Evolutionary conservation across 2,113 vertebrate genomes (phyloP), one percentile per base, ranked within the genome.

Genomic region (Leptodactylus fuscus): DNA sequence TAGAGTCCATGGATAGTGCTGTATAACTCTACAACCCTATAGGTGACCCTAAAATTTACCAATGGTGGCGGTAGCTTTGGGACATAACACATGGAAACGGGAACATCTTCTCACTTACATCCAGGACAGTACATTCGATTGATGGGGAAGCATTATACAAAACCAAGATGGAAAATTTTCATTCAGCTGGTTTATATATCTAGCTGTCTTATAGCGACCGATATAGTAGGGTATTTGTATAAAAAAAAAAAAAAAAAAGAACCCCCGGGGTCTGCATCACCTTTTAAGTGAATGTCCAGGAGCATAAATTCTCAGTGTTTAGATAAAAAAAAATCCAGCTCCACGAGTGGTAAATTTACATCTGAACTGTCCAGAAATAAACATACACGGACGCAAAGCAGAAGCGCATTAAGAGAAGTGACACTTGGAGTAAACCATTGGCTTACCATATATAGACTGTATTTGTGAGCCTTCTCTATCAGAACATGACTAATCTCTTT

Each of bases 361-460:
- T 84, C 44, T 36, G 62, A 79, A 69, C 60, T 85, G 83, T 70
- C 75, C 76, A 53, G 60, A 79, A 85, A 79, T 83, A 75, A 83
- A 83, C 71, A 74, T 75, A 34, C 46, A 20, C 74, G 49, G 82
- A 85, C 41, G 55, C 73, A 85, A 77, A 85, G 38, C 82, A 77
- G 82, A 85, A n/a, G 16, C 75, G 3, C 15, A 34, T 15, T 60
- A 44, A 24, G 51, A 71, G 70, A 74, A 34, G 83, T 77, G 76
- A 80, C 75, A 70, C 74, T 79, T 79, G 62, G 83, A 44, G 32
- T 34, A 51, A 85, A 67, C 22, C 75, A 27, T 67, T 36, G 9
- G 7, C 75, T 71, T 79, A 55, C 83, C 62, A 67, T 80, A 85
- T 85, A 85, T 71, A 79, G 83, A 62, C 83, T 67, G 58, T 49